phyloP scores from a whole-genome alignment of 2,113 vertebrate species.

The Vanacampus margaritifer region DNA sequence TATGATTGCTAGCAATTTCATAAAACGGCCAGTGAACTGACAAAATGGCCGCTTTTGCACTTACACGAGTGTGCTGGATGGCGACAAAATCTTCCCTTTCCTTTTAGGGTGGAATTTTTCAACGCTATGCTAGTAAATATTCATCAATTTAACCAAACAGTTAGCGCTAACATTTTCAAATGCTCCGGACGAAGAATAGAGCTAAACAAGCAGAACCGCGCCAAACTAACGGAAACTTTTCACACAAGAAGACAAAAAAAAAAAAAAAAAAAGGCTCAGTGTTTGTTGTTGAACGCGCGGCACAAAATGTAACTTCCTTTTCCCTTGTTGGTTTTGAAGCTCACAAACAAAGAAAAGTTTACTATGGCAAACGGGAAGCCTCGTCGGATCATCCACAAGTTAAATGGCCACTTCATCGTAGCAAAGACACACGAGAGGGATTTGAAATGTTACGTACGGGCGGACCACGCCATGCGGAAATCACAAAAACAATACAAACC shows the following conservation, averaged over 20 bases:
- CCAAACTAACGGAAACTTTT: conserved; percentile 1
- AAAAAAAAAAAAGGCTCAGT: conserved; percentile 22
- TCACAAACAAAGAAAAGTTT: conserved; percentile 11
- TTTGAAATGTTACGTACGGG: conserved; percentile 55
- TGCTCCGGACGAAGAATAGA: no score
- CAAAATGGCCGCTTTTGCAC: no score
- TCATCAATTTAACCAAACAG: no score
- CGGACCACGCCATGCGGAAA: conserved; percentile 48
- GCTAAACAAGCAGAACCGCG: background rate
- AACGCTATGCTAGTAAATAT: no score
- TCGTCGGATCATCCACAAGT: conserved; percentile 23
- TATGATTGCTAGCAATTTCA: no score
- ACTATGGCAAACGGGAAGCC: conserved; percentile 36
- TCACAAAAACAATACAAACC: conserved; percentile 35
- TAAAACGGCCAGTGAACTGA: no score
- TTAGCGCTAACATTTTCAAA: no score
- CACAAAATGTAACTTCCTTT: background rate
- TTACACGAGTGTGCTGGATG: no score
- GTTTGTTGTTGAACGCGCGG: background rate
- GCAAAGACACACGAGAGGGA: conserved; percentile 51
- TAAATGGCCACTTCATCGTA: conserved; percentile 61
- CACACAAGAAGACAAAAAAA: background rate
- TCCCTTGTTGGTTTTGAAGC: background rate
- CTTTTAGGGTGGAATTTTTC: no score
- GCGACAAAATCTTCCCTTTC: no score